Conservation (phyloP, 2,113 vertebrate species). For the Corythaeola cristata region DNA sequence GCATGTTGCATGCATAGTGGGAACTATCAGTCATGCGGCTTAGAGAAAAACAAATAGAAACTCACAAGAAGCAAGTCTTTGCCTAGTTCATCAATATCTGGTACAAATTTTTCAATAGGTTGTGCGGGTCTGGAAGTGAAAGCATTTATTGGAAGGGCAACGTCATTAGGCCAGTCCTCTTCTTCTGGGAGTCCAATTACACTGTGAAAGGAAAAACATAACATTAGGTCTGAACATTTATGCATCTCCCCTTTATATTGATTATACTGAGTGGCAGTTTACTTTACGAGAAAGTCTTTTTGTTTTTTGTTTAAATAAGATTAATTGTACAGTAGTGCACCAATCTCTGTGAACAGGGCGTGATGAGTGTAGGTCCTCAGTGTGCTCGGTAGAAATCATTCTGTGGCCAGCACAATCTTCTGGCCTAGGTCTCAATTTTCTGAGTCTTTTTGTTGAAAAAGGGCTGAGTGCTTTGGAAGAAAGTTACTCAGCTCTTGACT, state of each 20-base stretch:
- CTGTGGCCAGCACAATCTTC: background rate
- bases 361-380: background rate
- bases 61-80: constrained; percentile 92
- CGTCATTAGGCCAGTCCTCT: constrained; percentile 95
- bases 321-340: background rate
- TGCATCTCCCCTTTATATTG: background rate
- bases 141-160: constrained; percentile 92
- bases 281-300: background rate
- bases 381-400: background rate
- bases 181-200: constrained; percentile 92
- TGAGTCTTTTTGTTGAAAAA: background rate
- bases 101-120: constrained; percentile 89
- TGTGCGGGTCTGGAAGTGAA: constrained; percentile 87
- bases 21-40: background rate
- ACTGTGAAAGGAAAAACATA: constrained; percentile 66
- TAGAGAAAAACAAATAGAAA: background rate
- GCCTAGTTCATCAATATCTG: constrained; percentile 93
- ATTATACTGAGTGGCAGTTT: background rate
- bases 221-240: background rate
- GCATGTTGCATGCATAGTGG: background rate
- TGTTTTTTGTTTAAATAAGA: background rate
- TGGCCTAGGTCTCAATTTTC: background rate
- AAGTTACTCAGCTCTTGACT: background rate
- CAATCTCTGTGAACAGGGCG: background rate
- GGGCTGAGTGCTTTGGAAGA: constrained; percentile 12